Evolutionary conservation across 2,888 invertebrate genomes (phyloP).

Genomic region (Hemithea aestivaria): DNA sequence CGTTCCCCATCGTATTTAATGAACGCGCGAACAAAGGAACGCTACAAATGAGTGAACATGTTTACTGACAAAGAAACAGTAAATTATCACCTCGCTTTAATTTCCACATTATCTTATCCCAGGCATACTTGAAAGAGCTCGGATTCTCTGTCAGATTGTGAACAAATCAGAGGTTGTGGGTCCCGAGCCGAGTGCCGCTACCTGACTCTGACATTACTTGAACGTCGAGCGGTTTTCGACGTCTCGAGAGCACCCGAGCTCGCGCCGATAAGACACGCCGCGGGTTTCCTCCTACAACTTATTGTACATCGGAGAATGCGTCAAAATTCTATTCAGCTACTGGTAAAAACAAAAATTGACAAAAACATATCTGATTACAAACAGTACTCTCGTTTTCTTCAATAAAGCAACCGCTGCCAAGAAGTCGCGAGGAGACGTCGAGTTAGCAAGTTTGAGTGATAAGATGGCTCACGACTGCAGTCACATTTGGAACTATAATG

Average conservation of each 20-base stretch:
- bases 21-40: slow-evolving; percentile 22
- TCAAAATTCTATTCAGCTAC: no score
- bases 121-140: slow-evolving; percentile 5
- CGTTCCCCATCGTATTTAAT: slow-evolving; percentile 8
- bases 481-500: slow-evolving; percentile 31
- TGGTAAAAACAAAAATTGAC: no score
- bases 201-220: no score
- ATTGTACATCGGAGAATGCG: no score
- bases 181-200: slow-evolving; percentile 29
- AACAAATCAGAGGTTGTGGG: slow-evolving; percentile 9
- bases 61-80: slow-evolving; percentile 17
- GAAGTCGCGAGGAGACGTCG: no score
- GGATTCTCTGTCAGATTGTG: slow-evolving; percentile 8
- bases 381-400: no score
- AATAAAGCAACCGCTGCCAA: no score
- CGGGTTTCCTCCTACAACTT: no score
- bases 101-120: slow-evolving; percentile 2
- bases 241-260: slow-evolving; percentile 35
- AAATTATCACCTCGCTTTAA: slow-evolving; percentile 15
- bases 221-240: slow-evolving; percentile 21
- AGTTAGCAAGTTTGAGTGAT: no score
- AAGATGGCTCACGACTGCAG: not conserved
- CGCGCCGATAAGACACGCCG: slow-evolving; percentile 47
- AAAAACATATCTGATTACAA: no score
- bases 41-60: slow-evolving; percentile 34